Evolutionary conservation across 2,113 vertebrate species (phyloP).

Genomic region (Athene noctua): DNA sequence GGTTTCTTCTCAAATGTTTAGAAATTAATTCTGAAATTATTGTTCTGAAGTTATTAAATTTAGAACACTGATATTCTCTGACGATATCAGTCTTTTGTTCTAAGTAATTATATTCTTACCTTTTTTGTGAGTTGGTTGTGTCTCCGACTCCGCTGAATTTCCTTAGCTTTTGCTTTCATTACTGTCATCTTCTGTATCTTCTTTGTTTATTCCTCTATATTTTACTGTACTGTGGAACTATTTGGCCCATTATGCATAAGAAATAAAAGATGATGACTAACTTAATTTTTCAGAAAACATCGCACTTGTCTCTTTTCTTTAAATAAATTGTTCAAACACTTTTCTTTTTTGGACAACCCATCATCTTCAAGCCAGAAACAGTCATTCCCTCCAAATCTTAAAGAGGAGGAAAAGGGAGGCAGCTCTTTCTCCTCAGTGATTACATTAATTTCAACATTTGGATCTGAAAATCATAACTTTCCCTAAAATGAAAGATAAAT

Average conservation of each 20-base stretch:
- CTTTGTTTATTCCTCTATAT: background rate
- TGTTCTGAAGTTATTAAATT: background rate
- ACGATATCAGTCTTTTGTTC: background rate
- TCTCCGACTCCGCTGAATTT: background rate
- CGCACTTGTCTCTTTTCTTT: background rate
- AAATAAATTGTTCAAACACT: background rate
- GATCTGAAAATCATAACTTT: background rate
- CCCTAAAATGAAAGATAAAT: background rate
- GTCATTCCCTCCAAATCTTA: background rate
- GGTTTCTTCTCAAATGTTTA: background rate
- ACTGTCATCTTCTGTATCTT: fast-evolving
- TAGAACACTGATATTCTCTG: background rate
- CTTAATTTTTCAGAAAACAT: background rate
- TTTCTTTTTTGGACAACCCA: background rate
- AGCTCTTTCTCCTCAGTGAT: background rate
- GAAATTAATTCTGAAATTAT: background rate
- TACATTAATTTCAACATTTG: background rate
- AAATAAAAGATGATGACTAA: background rate
- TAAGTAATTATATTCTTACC: background rate
- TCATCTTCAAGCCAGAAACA: background rate
- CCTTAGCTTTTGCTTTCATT: background rate
- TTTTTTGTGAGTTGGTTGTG: background rate
- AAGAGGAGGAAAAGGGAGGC: background rate
- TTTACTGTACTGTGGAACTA: background rate
- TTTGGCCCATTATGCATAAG: background rate